These are phyloP conservation scores for Clostera curtula DNA, from an alignment of 2,888 invertebrate genomes.

Conservation along the genomic window DNA sequence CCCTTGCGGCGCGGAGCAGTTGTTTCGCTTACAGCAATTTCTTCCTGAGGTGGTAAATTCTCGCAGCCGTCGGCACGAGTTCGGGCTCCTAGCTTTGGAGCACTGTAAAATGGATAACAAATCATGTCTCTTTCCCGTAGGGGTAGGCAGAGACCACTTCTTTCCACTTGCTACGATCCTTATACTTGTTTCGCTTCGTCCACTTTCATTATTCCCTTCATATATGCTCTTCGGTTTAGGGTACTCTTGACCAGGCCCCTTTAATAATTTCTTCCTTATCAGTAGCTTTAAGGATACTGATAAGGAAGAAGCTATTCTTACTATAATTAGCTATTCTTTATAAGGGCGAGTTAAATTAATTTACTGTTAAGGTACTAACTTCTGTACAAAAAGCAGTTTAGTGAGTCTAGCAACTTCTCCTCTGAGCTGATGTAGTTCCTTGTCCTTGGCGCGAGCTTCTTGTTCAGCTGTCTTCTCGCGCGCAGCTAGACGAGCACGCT, in stretches of 20 bases:
- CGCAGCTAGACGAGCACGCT: conserved; percentile 46
- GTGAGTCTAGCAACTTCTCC: conserved; percentile 62
- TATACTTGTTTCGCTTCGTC: no score
- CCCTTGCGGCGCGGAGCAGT: conserved; percentile 48
- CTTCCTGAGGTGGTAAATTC: conserved; percentile 29
- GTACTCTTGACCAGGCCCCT: no score
- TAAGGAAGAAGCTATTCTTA: no score
- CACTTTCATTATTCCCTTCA: no score
- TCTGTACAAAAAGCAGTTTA: conserved; percentile 56
- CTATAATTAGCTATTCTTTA: no score
- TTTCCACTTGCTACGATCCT: no score
- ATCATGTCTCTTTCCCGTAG: no score
- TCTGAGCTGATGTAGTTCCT: conserved; percentile 49
- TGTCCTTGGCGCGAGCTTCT: conserved; percentile 45
- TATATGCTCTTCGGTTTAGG: no score
- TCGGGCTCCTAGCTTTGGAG: conserved; percentile 52
- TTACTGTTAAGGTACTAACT: conserved; percentile 23
- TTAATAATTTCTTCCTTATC: no score
- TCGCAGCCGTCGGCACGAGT: conserved; percentile 66
- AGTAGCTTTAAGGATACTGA: no score
- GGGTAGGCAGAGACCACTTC: no score
- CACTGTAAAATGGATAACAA: conserved; percentile 22
- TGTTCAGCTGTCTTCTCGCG: conserved; percentile 48
- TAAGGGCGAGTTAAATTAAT: no score
- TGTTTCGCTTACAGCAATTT: conserved; percentile 19